Evolutionary conservation across 1,140 invertebrate species (phyloP), one percentile per base, ranked within the genome.

Genomic region (Zelostemma sp.): DNA sequence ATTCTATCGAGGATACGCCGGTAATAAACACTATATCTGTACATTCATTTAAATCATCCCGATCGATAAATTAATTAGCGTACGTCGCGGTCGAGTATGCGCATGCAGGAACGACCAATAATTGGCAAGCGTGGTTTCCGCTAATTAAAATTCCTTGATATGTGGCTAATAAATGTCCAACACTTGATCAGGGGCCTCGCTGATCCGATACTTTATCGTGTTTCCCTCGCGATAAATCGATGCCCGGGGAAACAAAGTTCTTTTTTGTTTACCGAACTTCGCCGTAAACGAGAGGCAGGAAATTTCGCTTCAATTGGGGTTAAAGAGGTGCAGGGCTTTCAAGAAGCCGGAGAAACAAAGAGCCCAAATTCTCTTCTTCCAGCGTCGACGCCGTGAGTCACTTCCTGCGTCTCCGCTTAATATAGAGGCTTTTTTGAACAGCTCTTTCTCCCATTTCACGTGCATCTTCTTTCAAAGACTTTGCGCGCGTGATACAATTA

Each of bases 331-430:
- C 28, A n/a, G n/a, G n/a, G 28, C 28, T 66, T 66, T 59, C 35
- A 55, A 60, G 50, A 28, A 56, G 47, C 33, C 18, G 41, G 51
- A 50, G 64, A 46, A 58, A 67, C 64, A 60, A 67, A 67, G 64
- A 56, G 51, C 31, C 41, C 38, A 56, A 56, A 67, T 56, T 49
- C 47, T 8, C 50, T 50, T 21, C 25, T 17, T 45, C 45, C 40
- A 54, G 16, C 21, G 43, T 46, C 45, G 46, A 45, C 46, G 41
- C 4, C 31, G 43, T 66, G 63, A 66, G 43, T 66, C 63, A 66
- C 50, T 66, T 66, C 61, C 68, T 53, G 43, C 56, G 68, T 56
- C 71, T 67, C 58, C 43, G 71, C 63, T 66, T 66, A 66, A 60
- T 66, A 66, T 59, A 66, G 56, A 56, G 56, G 56, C 56, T 66